phyloP scores from a whole-genome alignment of 2,888 invertebrate species.

The Polyommatus iphigenia region DNA sequence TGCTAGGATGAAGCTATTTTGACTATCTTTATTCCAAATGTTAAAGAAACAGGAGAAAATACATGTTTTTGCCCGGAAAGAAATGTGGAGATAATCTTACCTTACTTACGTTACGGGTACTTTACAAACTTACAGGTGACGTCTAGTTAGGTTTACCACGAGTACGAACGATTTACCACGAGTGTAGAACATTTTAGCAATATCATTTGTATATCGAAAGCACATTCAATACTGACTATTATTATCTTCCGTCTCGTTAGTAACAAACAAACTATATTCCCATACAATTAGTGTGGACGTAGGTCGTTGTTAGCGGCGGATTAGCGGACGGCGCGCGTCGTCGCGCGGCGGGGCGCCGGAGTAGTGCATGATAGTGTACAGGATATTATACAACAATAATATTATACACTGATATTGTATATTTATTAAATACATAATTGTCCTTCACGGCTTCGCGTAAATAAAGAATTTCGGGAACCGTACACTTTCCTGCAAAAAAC shows the following conservation, averaged over 20 bases:
- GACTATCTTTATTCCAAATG: too few species aligned
- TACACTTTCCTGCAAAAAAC: too few species aligned
- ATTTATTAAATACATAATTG: too few species aligned
- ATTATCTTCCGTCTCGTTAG: not conserved
- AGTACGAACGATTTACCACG: not conserved
- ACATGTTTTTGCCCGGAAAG: too few species aligned
- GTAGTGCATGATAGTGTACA: not conserved
- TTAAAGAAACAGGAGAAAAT: too few species aligned
- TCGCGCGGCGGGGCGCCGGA: not conserved
- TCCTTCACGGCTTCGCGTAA: not conserved
- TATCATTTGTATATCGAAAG: not conserved
- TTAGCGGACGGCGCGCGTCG: not conserved
- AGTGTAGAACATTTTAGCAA: not conserved
- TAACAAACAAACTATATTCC: not conserved
- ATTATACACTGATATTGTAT: not conserved
- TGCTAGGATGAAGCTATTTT: too few species aligned
- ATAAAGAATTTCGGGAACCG: too few species aligned
- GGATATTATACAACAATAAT: not conserved
- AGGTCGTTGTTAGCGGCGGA: constrained; percentile 10
- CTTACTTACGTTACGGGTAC: too few species aligned
- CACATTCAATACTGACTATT: not conserved
- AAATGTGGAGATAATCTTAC: too few species aligned
- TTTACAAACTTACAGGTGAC: too few species aligned
- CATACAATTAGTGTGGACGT: constrained; percentile 1
- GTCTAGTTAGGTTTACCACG: too few species aligned